Evolutionary conservation across 2,797 vertebrate genomes (phyloP), one percentile per base, ranked within the genome.

Genomic region (Notoglanidium macrostoma): DNA sequence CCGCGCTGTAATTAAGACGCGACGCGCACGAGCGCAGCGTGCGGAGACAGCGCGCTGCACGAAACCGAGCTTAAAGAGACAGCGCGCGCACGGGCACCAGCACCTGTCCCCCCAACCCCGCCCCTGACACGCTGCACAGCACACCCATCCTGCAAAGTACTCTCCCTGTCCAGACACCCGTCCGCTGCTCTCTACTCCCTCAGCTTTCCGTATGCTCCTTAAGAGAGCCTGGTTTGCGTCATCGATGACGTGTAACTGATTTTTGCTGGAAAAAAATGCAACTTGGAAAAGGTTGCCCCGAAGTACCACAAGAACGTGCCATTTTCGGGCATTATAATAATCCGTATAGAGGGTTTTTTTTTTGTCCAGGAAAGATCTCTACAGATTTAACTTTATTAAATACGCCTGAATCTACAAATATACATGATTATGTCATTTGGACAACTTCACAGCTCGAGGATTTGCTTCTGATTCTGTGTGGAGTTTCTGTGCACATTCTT

Each of bases 51-150:
- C 46, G 57, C 32, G 57, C 67, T 35, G 49, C 26, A 61, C 63
- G 40, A 82, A n/a, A 87, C 59, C 54, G 67, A 74, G 21, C 88
- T 89, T 90, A 89, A 90, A 89, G 85, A 61, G 65, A 89, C 81
- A 89, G 80, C 55, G 57, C 67, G 55, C 73, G 61, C 80, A 51
- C 40, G 35, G 35, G n/a, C 10, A 44, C 26, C n/a, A 23, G 32
- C 40, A 59, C 23, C 72, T 44, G 35, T 29, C 54, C 70, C 44
- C 55, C 3, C 2, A 5, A 32, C 83, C 70, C 54, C 57, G 32
- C 55, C 54, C 65, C 32, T 59, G 29, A n/a, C 70, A 46, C 21
- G 2, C 26, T 5, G 14, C 83, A 74, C 49, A 49, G 49, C 49
- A 49, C 70, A 70, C 82, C 59, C 40, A 59, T 54, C 29, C 67